These are phyloP conservation scores for Smithornis capensis DNA, from an alignment of 2,113 vertebrate species.

Conservation along the genomic window DNA sequence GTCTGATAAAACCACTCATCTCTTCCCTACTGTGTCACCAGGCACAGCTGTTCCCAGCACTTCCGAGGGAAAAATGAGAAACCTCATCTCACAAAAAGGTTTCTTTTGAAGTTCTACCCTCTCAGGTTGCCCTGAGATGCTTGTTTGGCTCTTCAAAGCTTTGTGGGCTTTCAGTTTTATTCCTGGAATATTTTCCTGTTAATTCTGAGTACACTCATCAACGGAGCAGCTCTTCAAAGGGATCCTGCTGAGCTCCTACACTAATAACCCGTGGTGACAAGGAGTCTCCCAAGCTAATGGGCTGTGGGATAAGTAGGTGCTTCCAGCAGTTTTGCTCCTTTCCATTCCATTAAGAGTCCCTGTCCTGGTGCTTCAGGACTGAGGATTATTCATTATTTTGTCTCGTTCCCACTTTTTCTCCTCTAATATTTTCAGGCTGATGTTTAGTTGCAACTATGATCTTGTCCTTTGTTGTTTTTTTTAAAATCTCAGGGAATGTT, in stretches of 20 bases:
- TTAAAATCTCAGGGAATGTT: not conserved
- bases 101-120: not conserved
- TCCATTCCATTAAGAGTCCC: not conserved
- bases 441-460: not conserved
- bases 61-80: not conserved
- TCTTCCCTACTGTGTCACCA: not conserved
- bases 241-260: not conserved
- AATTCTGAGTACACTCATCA: not conserved
- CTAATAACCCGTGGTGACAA: slow-evolving; percentile 17
- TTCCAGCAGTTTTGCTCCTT: slow-evolving; percentile 26
- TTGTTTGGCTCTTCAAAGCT: not conserved
- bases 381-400: not conserved
- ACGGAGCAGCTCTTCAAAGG: not conserved
- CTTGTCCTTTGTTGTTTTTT: not conserved
- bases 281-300: not conserved
- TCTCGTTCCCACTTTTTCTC: not conserved
- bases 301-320: not conserved
- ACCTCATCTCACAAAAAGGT: not conserved
- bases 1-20: not conserved
- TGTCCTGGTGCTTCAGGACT: not conserved
- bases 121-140: not conserved
- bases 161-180: not conserved
- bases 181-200: not conserved
- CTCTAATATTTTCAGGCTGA: not conserved
- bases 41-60: not conserved